phyloP scores from a whole-genome alignment of 2,113 vertebrate genomes.

The Craseonycteris thonglongyai region DNA sequence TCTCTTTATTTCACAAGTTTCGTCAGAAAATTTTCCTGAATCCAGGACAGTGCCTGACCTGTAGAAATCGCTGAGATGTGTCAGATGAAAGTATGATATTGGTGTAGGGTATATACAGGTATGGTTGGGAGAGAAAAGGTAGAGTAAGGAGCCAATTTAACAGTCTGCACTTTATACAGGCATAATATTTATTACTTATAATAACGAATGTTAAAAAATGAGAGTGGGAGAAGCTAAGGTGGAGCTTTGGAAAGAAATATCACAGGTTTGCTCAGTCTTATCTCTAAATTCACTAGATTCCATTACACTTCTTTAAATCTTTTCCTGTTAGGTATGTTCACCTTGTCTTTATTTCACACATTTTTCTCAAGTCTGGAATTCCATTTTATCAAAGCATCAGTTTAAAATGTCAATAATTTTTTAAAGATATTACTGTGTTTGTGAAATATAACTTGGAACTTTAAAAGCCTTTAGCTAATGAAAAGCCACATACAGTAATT shows the following conservation, averaged over 20 bases:
- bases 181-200: background rate
- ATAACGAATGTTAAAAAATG: background rate
- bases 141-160: background rate
- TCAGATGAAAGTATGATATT: background rate
- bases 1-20: background rate
- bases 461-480: conserved; percentile 45
- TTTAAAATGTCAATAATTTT: conserved; percentile 44
- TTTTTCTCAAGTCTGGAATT: conserved; percentile 21
- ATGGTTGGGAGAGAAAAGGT: background rate
- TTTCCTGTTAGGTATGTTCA: background rate
- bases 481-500: conserved; percentile 54
- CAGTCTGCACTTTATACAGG: background rate
- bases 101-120: background rate
- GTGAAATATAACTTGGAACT: conserved; percentile 52
- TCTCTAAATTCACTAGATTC: background rate
- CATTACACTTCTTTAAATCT: background rate
- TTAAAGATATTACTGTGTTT: conserved; percentile 51
- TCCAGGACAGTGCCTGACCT: background rate
- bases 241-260: background rate
- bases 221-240: background rate
- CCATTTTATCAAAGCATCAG: conserved; percentile 26
- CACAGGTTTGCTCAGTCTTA: background rate
- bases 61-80: background rate
- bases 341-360: conserved; percentile 7
- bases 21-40: background rate